Conservation (phyloP, 37 sponge, comb jelly and placozoan genomes). For the Chondrilla cf. caribensis region DNA sequence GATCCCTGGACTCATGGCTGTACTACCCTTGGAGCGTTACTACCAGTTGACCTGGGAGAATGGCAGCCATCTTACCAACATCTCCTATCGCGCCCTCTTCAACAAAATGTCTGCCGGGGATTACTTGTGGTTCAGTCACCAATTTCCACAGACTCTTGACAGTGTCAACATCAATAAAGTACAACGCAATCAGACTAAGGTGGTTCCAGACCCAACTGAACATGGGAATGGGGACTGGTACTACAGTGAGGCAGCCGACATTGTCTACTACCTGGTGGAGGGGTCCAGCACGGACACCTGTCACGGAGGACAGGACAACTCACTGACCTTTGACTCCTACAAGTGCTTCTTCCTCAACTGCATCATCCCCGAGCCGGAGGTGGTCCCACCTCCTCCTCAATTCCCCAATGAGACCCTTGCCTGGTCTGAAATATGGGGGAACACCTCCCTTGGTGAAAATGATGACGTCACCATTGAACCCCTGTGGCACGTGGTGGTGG, state of each 20-base stretch:
- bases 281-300: slow-evolving; percentile 16
- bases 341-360: slow-evolving; percentile 55
- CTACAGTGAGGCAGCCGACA: slow-evolving; percentile 19
- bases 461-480: slow-evolving; percentile 69
- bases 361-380: slow-evolving; percentile 51
- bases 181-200: background rate
- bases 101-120: slow-evolving; percentile 29
- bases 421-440: slow-evolving; percentile 79
- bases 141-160: slow-evolving; percentile 46
- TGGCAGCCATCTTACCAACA: slow-evolving; percentile 62
- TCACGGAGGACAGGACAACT: background rate
- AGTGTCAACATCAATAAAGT: slow-evolving; percentile 6
- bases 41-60: slow-evolving; percentile 51
- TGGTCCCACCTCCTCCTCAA: slow-evolving; percentile 61
- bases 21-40: slow-evolving; percentile 46
- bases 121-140: slow-evolving; percentile 43
- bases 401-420: slow-evolving; percentile 45
- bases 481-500: slow-evolving; percentile 67
- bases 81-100: slow-evolving; percentile 36
- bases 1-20: slow-evolving; percentile 77
- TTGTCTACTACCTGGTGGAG: slow-evolving; percentile 42
- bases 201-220: slow-evolving; percentile 10
- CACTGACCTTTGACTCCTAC: slow-evolving; percentile 27
- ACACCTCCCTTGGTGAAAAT: slow-evolving; percentile 7
- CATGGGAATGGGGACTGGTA: slow-evolving; percentile 51